phyloP scores from a whole-genome alignment of 2,888 invertebrate genomes.

The Drosophila conformis region DNA sequence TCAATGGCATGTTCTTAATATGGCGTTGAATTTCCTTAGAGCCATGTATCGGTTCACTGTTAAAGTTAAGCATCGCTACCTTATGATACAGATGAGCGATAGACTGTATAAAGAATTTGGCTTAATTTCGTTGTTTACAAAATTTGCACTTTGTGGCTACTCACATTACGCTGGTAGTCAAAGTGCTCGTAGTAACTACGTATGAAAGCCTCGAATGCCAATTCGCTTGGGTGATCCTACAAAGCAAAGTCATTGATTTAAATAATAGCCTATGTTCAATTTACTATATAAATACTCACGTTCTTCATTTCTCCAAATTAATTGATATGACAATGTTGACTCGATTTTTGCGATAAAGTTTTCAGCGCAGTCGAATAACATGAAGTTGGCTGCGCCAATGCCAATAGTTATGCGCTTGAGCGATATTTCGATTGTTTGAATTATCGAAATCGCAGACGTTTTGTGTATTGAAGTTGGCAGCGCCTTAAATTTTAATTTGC shows the following conservation, averaged over 20 bases:
- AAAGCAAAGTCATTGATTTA: neutral
- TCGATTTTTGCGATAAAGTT: neutral
- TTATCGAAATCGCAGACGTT: neutral
- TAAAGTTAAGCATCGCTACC: neutral
- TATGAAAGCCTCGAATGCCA: slow-evolving; percentile 4
- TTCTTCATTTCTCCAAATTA: neutral
- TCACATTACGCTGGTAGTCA: neutral
- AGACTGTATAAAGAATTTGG: neutral
- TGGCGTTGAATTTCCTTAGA: neutral
- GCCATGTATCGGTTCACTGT: neutral
- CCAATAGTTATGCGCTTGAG: neutral
- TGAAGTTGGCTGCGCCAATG: slow-evolving; percentile 1
- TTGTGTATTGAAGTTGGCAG: neutral
- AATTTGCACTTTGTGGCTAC: neutral
- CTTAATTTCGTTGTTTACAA: neutral
- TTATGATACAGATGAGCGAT: neutral
- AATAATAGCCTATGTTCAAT: neutral
- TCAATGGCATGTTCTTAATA: neutral
- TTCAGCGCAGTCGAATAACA: neutral
- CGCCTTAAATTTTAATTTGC: neutral
- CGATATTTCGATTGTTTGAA: neutral
- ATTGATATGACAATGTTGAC: neutral
- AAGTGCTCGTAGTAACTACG: neutral
- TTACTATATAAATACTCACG: neutral
- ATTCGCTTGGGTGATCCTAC: neutral